Conservation (phyloP, 2,113 vertebrate genomes). For the Cyanoliseus patagonus region DNA sequence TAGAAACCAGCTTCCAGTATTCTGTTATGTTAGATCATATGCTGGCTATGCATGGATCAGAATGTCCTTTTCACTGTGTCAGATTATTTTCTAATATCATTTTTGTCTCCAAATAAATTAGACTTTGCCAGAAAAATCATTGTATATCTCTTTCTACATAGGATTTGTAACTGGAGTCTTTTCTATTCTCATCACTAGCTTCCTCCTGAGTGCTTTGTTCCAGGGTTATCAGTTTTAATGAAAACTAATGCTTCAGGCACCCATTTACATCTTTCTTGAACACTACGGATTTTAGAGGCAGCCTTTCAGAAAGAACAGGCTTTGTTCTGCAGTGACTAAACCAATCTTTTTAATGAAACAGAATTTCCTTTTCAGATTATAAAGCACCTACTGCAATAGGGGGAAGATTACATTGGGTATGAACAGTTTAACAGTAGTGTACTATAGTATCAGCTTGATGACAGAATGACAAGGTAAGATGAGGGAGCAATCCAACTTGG, state of each 20-base stretch:
- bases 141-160: not conserved
- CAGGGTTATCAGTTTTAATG: constrained; percentile 8
- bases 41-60: not conserved
- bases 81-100: not conserved
- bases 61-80: not conserved
- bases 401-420: not conserved
- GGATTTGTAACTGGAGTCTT: not conserved
- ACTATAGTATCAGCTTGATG: not conserved
- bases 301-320: not conserved
- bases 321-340: not conserved
- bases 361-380: not conserved
- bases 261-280: not conserved
- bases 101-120: not conserved
- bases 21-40: not conserved
- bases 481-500: not conserved
- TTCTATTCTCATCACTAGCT: not conserved
- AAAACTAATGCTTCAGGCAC: constrained; percentile 1
- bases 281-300: not conserved
- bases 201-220: not conserved
- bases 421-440: not conserved
- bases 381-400: not conserved
- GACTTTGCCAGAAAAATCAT: not conserved
- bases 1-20: not conserved
- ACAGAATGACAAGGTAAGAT: not conserved
- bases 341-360: not conserved